Base-by-base conservation (phyloP, 2,888 invertebrate species). In the Mesoligia furuncula region DNA sequence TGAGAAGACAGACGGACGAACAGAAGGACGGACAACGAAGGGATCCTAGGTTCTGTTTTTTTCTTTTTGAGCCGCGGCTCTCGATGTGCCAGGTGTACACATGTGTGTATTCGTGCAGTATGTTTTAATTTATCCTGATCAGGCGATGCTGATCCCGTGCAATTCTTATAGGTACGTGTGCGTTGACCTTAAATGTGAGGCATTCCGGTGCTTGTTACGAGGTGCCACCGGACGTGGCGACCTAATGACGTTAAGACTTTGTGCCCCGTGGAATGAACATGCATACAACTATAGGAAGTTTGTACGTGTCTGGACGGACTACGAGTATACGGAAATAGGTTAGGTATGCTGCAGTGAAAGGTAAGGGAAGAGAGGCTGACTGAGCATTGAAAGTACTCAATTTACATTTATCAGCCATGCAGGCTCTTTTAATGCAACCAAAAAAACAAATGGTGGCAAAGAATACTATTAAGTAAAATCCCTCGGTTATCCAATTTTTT, bases 181-280 rank as follows among this genome's bases (percentile, higher is more conserved):
- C n/a, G 69, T 17, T 69, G 59, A 57, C 69, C 69, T 59, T 83
- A 89, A 88, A 83, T 83, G 80, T 83, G 27, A 84, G 82, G 78
- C 72, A 75, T 85, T 89, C 78, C 78, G 77, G 75, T 80, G 86
- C 86, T 89, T 84, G 85, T 84, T 89, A 81, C 74, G 74, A 64
- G 69, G 75, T 77, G 73, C 48, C 74, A 27, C 68, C 75, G 75
- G 74, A 75, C 69, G 75, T 64, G 74, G 61, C 68, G 51, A 80
- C 78, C 70, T 84, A 85, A 85, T 83, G 80, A 77, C 74, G 66
- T 78, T 72, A 70, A 74, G 59, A 80, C 62, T 80, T 75, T 75
- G 61, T 77, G 70, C 69, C 67, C 48, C 62, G 11, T 81, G 66
- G 68, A 70, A 62, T 59, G 68, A 74, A 79, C 57, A 64, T 68